Percentiles rank a stretch among this genome's conserved stretches.
These are phyloP conservation scores for Dendrolimus punctatus DNA, from an alignment of 1,140 invertebrate species.

Conservation along the genomic window DNA sequence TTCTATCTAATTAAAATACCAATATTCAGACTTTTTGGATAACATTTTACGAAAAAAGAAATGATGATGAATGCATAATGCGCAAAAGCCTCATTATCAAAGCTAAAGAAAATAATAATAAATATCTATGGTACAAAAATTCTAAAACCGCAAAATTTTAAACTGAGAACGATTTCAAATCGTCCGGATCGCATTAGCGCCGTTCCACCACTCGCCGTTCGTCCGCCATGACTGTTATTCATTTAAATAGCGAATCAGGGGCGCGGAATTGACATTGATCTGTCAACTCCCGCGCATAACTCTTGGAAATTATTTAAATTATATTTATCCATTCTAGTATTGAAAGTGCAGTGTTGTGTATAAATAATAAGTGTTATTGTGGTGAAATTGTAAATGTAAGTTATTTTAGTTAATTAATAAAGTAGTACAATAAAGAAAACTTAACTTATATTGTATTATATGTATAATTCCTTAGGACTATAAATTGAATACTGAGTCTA, in stretches of 20 bases:
- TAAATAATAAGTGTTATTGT: constrained; percentile 2
- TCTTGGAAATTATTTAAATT: constrained; percentile 2
- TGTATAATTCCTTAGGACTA: too few species aligned
- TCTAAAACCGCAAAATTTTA: constrained; percentile 6
- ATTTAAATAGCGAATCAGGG: constrained; percentile 13
- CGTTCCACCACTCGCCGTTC: constrained; percentile 5
- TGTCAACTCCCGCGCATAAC: constrained; percentile 4
- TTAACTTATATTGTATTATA: background rate
- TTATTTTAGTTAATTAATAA: background rate
- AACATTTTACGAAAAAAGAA: too few species aligned
- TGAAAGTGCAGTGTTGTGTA: constrained; percentile 5
- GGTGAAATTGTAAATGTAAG: background rate
- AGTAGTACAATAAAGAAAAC: background rate
- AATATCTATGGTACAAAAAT: background rate
- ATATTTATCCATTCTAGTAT: constrained; percentile 1
- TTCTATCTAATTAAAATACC: too few species aligned
- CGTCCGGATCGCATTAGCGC: constrained; percentile 9
- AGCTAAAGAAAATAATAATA: too few species aligned
- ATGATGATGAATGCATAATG: too few species aligned
- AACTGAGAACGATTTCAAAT: constrained; percentile 7
- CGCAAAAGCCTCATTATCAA: too few species aligned
- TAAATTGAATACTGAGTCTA: too few species aligned
- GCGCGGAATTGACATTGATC: constrained; percentile 9
- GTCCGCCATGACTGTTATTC: constrained; percentile 6
- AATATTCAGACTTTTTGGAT: too few species aligned